phyloP scores from a whole-genome alignment of 2,797 vertebrate genomes.

The Tachyglossus aculeatus region DNA sequence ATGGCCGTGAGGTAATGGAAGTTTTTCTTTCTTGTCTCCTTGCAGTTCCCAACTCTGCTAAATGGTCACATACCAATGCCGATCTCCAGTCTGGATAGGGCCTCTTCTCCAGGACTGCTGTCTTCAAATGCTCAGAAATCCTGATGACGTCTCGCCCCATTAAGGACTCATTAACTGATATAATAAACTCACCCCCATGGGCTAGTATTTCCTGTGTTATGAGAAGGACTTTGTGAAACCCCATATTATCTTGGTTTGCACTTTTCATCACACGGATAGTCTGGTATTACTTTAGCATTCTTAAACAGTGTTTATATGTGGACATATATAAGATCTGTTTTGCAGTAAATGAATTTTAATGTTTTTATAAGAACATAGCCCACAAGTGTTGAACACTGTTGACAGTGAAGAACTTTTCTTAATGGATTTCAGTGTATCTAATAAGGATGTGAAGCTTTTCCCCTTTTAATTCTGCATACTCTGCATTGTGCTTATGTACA shows the following conservation, averaged over 20 bases:
- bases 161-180: conserved; percentile 69
- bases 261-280: conserved; percentile 79
- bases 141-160: conserved; percentile 76
- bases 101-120: conserved; percentile 85
- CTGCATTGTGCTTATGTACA: conserved; percentile 84
- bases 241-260: conserved; percentile 76
- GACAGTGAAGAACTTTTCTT: conserved; percentile 74
- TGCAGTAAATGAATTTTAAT: conserved; percentile 79
- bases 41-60: conserved; percentile 91
- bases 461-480: conserved; percentile 77
- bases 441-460: conserved; percentile 85
- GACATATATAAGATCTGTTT: conserved; percentile 77
- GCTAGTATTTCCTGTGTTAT: conserved; percentile 74
- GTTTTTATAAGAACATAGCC: conserved; percentile 72
- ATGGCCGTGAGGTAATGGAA: background rate
- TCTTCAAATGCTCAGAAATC: conserved; percentile 88
- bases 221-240: conserved; percentile 76
- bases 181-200: conserved; percentile 67
- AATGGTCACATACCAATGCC: conserved; percentile 89
- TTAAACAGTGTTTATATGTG: conserved; percentile 72
- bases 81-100: conserved; percentile 82
- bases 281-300: conserved; percentile 77
- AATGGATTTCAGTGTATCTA: conserved; percentile 72
- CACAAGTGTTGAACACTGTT: conserved; percentile 81
- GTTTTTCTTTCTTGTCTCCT: conserved; percentile 60